Base-by-base conservation (phyloP, 2,113 vertebrate genomes). In the Tetraodon nigroviridis region DNA sequence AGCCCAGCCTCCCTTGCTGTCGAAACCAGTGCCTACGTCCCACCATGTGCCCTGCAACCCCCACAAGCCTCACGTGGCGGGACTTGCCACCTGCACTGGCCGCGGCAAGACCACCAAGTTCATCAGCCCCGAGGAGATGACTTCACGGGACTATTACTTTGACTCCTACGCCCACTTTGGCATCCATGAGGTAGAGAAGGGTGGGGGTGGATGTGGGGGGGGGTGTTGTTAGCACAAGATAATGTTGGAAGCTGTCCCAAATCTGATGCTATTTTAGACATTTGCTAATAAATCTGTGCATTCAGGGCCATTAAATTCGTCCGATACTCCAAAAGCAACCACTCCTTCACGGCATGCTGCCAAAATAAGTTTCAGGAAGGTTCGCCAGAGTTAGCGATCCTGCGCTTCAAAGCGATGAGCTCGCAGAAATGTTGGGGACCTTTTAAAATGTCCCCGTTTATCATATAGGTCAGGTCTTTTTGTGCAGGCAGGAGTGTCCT, bases 101-200 rank as follows among this genome's bases (percentile, higher is more conserved):
- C 87, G 93, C 79, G 93, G 95, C 61, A 98, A 96, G 87, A 92
- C 94, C 81, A 91, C 93, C 76, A 96, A 97, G 75, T 87, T 94
- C 66, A 83, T 98, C 77, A 97, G 93, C 86, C 95, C 95, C 0
- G 96, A 98, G 79, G 96, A 99, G 77, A 99, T 99, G 96, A 98
- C 96, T 42, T 99, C 96, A 1, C 90, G 92, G 53, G 96, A 99
- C 87, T 99, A 99, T 76, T 99, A 99, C 78, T 99, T 99, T 50
- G 96, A 99, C 87, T 98, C 96, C 1, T 99, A 99, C 13, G 96
- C 95, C 58, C 96, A 99, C 86, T 99, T 99, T 86, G 96, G 96
- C 82, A 99, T 99, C 79, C 96, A 99, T 1, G 96, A 99, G 95
- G 96, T 99, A 93, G 80, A 32, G 22, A 24, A 5, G 2, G 22